Evolutionary conservation across 53 echinoderm and acorn worm genomes (phyloP).

Genomic region (Temnopleurus reevesii): DNA sequence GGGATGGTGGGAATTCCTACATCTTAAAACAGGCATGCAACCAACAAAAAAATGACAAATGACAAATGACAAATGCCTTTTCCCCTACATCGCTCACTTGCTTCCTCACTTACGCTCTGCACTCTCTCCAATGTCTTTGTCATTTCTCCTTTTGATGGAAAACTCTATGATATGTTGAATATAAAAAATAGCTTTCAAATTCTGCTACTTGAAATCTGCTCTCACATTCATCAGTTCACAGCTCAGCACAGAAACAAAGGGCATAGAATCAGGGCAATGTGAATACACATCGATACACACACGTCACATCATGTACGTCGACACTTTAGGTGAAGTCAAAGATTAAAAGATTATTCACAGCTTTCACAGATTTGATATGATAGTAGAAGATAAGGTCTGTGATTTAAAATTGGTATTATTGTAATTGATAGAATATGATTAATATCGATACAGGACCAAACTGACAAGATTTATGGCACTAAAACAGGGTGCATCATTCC

Average conservation of each 20-base stretch:
- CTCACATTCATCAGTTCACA: background rate
- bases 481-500: too few species aligned
- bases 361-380: too few species aligned
- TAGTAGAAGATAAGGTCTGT: too few species aligned
- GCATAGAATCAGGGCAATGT: background rate
- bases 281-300: background rate
- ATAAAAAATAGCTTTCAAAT: background rate
- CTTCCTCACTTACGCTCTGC: background rate
- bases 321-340: background rate
- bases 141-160: background rate
- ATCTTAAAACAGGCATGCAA: too few species aligned
- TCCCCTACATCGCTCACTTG: background rate
- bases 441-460: too few species aligned
- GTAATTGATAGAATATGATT: too few species aligned
- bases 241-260: background rate
- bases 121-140: background rate
- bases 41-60: too few species aligned
- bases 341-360: too few species aligned
- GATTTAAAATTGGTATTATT: too few species aligned
- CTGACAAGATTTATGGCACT: too few species aligned
- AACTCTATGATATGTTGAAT: background rate
- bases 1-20: too few species aligned
- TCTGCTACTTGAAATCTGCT: background rate
- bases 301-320: background rate
- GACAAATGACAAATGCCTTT: too few species aligned